phyloP scores from a whole-genome alignment of 2,888 invertebrate species.

The Diarsia mendica region DNA sequence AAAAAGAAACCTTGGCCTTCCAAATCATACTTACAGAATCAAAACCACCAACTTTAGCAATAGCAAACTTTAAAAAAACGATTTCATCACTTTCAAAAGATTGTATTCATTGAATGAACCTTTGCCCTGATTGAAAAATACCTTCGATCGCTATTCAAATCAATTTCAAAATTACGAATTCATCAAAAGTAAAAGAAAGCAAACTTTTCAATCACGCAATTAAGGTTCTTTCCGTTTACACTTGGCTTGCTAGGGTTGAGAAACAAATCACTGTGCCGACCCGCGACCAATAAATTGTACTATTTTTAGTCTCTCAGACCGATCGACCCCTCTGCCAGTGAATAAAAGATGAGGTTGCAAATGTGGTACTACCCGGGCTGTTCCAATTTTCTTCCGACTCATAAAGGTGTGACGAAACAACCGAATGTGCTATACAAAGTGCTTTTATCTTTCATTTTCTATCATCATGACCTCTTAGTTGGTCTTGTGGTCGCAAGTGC shows the following conservation, averaged over 20 bases:
- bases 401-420: conserved; percentile 34
- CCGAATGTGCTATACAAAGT: not conserved
- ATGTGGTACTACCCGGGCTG: conserved; percentile 60
- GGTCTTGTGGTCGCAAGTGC: no score
- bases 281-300: conserved; percentile 69
- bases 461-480: not conserved
- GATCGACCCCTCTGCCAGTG: conserved; percentile 68
- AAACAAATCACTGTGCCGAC: conserved; percentile 60
- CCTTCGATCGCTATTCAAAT: conserved; percentile 26
- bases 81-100: not conserved
- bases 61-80: not conserved
- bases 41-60: not conserved
- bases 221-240: conserved; percentile 55
- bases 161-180: conserved; percentile 25
- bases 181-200: conserved; percentile 16
- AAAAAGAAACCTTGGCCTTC: no score
- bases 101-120: conserved; percentile 18
- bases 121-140: conserved; percentile 17
- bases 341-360: conserved; percentile 79
- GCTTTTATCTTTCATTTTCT: conserved; percentile 6
- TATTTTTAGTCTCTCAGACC: conserved; percentile 70
- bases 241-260: conserved; percentile 51
- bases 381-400: conserved; percentile 31
- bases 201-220: conserved; percentile 32
- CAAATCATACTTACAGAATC: not conserved